Evolutionary conservation across 2,113 vertebrate species (phyloP).

Genomic region (Pyxicephalus adspersus): DNA sequence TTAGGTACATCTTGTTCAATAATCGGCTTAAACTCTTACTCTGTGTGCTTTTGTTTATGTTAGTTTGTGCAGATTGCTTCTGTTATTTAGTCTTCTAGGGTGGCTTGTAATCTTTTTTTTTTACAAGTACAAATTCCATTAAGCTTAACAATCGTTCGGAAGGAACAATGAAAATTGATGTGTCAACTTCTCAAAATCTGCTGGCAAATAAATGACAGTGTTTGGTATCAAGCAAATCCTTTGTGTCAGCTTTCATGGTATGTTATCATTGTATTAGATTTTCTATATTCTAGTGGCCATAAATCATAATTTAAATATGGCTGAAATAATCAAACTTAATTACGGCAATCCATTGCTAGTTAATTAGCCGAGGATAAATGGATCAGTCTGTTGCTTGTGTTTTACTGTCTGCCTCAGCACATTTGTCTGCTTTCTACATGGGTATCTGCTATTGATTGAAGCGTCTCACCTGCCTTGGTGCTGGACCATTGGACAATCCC

Average conservation of each 20-base stretch:
- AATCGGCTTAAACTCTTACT: no score
- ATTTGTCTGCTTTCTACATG: constrained; percentile 26
- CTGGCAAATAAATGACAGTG: constrained; percentile 16
- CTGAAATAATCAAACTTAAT: constrained; percentile 52
- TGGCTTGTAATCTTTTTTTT: constrained; percentile 14
- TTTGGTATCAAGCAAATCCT: constrained; percentile 15
- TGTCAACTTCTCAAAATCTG: constrained; percentile 40
- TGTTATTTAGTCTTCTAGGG: not conserved
- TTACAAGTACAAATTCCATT: constrained; percentile 44
- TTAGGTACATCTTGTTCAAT: not conserved
- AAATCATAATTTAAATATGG: constrained; percentile 52
- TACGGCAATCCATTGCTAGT: constrained; percentile 47
- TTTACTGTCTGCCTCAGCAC: constrained; percentile 42
- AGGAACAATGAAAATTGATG: constrained; percentile 20
- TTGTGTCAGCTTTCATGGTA: constrained; percentile 36
- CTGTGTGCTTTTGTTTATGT: not conserved
- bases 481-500: not conserved
- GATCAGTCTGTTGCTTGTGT: constrained; percentile 40
- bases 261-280: constrained; percentile 45
- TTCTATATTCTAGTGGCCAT: constrained; percentile 31
- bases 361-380: constrained; percentile 51
- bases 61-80: not conserved
- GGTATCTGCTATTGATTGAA: constrained; percentile 41
- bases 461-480: not conserved
- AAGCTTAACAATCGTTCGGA: not conserved